Evolutionary conservation across 2,888 invertebrate genomes (phyloP).

Genomic region (Chrysopilus asiliformis): DNA sequence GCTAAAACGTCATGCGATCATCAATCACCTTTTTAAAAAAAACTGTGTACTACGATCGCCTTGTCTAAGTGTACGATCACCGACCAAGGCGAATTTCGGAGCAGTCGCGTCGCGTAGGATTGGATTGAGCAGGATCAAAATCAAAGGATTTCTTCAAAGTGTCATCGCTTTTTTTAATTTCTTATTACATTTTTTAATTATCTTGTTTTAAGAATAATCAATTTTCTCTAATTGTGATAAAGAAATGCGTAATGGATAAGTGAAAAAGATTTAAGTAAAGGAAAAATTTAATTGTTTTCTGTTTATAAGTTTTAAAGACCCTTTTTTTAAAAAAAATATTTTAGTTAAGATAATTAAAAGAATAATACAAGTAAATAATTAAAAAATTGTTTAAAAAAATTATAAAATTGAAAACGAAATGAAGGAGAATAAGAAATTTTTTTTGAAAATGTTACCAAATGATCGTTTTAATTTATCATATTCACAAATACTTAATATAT

Average conservation of each 20-base stretch:
- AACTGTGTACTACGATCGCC: not conserved
- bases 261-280: too few species aligned
- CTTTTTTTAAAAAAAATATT: slow-evolving; percentile 2
- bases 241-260: slow-evolving; percentile 3
- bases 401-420: not conserved
- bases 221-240: slow-evolving; percentile 14
- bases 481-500: too few species aligned
- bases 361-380: not conserved
- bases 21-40: not conserved
- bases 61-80: not conserved
- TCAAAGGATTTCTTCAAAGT: not conserved
- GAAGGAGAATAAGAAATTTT: not conserved
- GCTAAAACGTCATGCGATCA: slow-evolving; percentile 15
- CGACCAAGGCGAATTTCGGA: not conserved
- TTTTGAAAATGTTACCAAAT: too few species aligned
- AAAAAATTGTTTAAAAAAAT: not conserved
- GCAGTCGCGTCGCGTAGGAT: not conserved
- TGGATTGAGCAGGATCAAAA: not conserved
- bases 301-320: too few species aligned
- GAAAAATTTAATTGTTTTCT: too few species aligned
- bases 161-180: slow-evolving; percentile 3
- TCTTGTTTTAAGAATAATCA: slow-evolving; percentile 9
- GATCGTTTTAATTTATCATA: too few species aligned
- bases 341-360: not conserved
- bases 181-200: slow-evolving; percentile 10